A percentile compares a stretch with the other conserved stretches of the same genome.
Conservation (phyloP, 2,113 vertebrate genomes). For the Chloroceryle aenea region DNA sequence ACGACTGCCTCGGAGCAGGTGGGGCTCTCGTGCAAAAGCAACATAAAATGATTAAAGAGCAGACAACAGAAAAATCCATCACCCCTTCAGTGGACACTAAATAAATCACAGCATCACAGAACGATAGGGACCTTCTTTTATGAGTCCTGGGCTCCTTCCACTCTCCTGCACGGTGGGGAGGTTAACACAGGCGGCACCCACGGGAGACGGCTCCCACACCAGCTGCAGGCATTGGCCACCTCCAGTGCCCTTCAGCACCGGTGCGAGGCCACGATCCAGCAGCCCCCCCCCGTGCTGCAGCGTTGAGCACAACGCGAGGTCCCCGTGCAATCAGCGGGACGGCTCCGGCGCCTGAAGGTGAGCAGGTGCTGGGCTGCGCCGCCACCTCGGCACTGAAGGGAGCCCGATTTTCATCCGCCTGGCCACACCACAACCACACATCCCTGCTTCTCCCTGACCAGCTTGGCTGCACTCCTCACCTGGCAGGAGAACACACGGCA, state of each 20-base stretch:
- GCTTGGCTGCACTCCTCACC: constrained; percentile 45
- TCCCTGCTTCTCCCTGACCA: neutral
- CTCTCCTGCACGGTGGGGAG: too few species aligned
- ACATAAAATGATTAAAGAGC: neutral
- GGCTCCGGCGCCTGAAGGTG: neutral
- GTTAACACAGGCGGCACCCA: too few species aligned
- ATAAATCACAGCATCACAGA: too few species aligned
- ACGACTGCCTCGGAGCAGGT: neutral
- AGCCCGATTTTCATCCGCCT: neutral
- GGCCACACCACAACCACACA: neutral
- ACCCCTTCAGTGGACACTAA: too few species aligned
- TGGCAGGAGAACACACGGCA: constrained; percentile 49
- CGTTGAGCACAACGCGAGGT: fast-evolving
- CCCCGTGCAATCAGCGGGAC: fast-evolving
- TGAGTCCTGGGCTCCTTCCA: too few species aligned
- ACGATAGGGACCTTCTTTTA: too few species aligned
- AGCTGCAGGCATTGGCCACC: neutral
- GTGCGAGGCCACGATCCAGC: fast-evolving
- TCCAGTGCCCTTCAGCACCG: fast-evolving
- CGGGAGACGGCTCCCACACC: neutral
- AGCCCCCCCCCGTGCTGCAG: neutral
- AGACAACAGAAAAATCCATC: neutral
- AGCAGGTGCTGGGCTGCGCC: neutral
- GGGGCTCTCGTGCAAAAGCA: neutral
- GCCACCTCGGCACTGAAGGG: fast-evolving